Conservation (phyloP, 2,113 vertebrate genomes). For the Phalacrocorax brasilianus region DNA sequence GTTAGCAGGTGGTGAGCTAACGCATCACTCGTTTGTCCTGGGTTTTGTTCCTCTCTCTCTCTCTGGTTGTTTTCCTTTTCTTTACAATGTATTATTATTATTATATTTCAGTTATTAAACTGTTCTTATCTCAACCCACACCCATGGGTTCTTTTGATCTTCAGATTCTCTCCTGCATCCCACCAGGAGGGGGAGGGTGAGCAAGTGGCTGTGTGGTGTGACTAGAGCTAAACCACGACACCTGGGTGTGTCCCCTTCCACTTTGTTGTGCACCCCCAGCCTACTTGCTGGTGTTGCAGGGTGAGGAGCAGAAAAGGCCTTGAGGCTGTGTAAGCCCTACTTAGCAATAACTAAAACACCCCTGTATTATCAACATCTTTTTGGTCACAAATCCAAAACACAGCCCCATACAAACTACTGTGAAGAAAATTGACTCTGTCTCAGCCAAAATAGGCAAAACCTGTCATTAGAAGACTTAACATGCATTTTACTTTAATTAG, state of each 20-base stretch:
- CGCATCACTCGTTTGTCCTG: too few species aligned
- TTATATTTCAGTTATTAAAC: too few species aligned
- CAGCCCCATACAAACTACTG: background rate
- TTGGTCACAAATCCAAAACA: background rate
- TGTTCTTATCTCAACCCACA: too few species aligned
- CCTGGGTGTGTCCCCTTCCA: background rate
- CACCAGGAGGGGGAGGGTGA: too few species aligned
- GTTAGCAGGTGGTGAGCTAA: too few species aligned
- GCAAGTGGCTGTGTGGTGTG: too few species aligned
- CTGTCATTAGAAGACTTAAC: background rate
- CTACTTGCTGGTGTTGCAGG: background rate
- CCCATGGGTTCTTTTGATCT: too few species aligned
- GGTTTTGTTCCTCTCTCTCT: too few species aligned
- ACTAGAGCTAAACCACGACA: too few species aligned
- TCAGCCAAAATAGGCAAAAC: background rate
- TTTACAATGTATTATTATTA: too few species aligned
- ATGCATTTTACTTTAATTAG: background rate
- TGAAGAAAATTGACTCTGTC: background rate
- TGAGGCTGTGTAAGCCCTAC: background rate
- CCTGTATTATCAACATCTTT: background rate
- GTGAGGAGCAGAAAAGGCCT: background rate
- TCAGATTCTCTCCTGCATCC: too few species aligned
- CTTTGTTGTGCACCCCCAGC: fast-evolving
- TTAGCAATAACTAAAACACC: background rate
- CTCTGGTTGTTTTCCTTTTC: too few species aligned